Conservation (phyloP, 2,888 invertebrate species). For the Drosophila quinaria region DNA sequence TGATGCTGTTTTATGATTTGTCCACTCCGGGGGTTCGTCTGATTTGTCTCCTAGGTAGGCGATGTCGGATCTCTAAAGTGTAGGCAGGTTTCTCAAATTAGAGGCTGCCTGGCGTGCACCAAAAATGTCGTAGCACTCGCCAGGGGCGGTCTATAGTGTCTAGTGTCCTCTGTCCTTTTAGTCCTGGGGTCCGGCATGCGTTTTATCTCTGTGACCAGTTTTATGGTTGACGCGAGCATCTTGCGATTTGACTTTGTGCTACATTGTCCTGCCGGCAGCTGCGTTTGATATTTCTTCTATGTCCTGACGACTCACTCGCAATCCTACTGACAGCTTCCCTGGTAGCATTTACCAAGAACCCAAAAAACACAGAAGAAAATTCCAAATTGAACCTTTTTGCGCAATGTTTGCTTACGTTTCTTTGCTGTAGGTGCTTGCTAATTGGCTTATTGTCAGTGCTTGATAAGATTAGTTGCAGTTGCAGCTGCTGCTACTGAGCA, state of each 20-base stretch:
- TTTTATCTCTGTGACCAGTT: conserved; percentile 67
- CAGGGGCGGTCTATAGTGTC: conserved; percentile 63
- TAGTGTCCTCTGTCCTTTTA: conserved; percentile 5
- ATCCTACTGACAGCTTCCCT: conserved; percentile 65
- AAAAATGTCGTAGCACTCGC: conserved; percentile 48
- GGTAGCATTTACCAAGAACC: conserved; percentile 66
- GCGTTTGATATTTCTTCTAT: conserved; percentile 53
- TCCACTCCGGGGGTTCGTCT: conserved; percentile 8
- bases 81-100: conserved; percentile 79
- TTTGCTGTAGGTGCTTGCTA: conserved; percentile 80
- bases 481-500: conserved; percentile 37
- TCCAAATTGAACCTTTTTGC: conserved; percentile 49
- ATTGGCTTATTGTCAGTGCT: conserved; percentile 81
- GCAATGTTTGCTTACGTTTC: conserved; percentile 64
- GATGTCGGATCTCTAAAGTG: conserved; percentile 63
- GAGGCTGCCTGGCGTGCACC: conserved; percentile 59
- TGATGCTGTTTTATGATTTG: conserved; percentile 55
- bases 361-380: conserved; percentile 5
- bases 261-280: conserved; percentile 69
- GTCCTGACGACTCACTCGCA: conserved; percentile 66
- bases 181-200: conserved; percentile 45
- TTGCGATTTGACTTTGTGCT: conserved; percentile 50
- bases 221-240: conserved; percentile 73
- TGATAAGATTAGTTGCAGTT: conserved; percentile 75
- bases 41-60: conserved; percentile 14